A percentile compares a stretch with the other conserved stretches of the same genome.
Conservation (phyloP, 2,888 invertebrate species). For the Morpho deidamia region DNA sequence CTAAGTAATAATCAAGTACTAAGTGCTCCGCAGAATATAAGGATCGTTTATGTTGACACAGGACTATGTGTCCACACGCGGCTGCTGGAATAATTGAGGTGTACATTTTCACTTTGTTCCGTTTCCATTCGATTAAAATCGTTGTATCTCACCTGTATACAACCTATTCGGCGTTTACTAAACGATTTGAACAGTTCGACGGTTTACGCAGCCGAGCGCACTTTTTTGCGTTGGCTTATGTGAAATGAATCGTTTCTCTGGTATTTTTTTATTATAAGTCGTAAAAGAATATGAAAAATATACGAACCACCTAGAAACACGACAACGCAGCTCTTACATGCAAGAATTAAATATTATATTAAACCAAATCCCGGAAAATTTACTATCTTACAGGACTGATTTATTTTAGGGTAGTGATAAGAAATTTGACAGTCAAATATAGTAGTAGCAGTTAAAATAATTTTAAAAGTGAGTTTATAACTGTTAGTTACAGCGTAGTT, state of each 20-base stretch:
- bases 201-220: constrained; percentile 55
- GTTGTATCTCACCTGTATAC: constrained; percentile 73
- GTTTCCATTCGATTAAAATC: constrained; percentile 78
- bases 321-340: no score
- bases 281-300: background rate
- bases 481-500: constrained; percentile 70
- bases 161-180: constrained; percentile 75
- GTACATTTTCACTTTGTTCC: constrained; percentile 78
- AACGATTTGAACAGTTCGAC: constrained; percentile 75
- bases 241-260: constrained; percentile 23
- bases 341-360: no score
- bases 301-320: background rate
- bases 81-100: constrained; percentile 75
- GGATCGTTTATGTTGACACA: constrained; percentile 51
- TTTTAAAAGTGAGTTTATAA: constrained; percentile 50
- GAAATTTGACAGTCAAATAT: background rate
- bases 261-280: background rate
- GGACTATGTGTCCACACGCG: constrained; percentile 68
- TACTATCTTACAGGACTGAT: no score
- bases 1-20: background rate
- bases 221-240: constrained; percentile 39
- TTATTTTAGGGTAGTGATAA: background rate
- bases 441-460: constrained; percentile 28
- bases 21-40: constrained; percentile 35
- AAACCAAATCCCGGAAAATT: no score